Conservation (phyloP, 1,140 invertebrate genomes). For the Chrysomallon squamiferum region DNA sequence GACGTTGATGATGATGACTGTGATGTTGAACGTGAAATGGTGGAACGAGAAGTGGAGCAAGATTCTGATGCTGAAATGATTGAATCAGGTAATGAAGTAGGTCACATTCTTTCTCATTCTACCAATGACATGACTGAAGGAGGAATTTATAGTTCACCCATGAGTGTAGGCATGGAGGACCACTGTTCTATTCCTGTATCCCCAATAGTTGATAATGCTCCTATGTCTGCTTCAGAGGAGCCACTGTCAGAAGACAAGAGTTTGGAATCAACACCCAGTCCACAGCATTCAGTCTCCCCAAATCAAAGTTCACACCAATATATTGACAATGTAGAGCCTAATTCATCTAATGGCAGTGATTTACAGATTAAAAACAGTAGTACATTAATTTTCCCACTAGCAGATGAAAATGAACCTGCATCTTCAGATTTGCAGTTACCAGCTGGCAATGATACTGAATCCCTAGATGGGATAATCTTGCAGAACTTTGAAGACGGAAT, state of each 20-base stretch:
- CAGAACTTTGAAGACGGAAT: slow-evolving; percentile 19
- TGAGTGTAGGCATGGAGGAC: slow-evolving; percentile 1
- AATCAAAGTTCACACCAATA: too few species aligned
- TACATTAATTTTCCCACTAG: too few species aligned
- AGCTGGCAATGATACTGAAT: slow-evolving; percentile 17
- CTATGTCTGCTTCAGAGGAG: too few species aligned
- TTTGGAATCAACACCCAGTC: too few species aligned
- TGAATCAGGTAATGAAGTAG: slow-evolving; percentile 8
- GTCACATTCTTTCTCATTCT: slow-evolving; percentile 8
- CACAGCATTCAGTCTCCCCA: too few species aligned
- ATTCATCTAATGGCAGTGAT: slow-evolving; percentile 12
- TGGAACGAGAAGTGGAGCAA: slow-evolving; percentile 33
- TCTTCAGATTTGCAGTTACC: slow-evolving; percentile 24
- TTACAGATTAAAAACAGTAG: too few species aligned
- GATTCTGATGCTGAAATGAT: slow-evolving; percentile 23
- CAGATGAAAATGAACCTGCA: slow-evolving; percentile 12
- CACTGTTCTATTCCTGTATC: background rate
- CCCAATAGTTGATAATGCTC: too few species aligned
- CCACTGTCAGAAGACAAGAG: too few species aligned
- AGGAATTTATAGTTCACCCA: background rate
- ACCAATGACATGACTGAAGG: background rate
- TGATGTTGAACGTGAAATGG: slow-evolving; percentile 30
- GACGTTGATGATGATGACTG: slow-evolving; percentile 53
- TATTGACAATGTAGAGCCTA: background rate
- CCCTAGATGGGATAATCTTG: slow-evolving; percentile 21